Evolutionary conservation across 2,113 vertebrate species (phyloP), one percentile per base, ranked within the genome.

Genomic region (Pteruthius melanotis): DNA sequence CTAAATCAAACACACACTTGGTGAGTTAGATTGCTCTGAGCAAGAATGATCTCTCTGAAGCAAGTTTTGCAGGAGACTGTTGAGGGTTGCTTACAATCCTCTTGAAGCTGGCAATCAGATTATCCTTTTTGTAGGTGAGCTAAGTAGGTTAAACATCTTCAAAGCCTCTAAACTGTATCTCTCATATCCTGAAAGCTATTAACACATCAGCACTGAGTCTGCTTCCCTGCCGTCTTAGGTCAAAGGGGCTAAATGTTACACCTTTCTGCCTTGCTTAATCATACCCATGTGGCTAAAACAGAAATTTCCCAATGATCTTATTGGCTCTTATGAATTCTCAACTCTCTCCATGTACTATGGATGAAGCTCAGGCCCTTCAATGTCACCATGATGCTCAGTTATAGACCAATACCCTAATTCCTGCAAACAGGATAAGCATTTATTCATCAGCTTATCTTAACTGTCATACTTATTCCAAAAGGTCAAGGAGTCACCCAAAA

Each of bases 91-190:
- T 49, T 77, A 56, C n/a, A 83, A 86, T 60, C 87, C 71, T 92
- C 50, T 77, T 47, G 60, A 83, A 83, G 50, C 50, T 87, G 89
- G 26, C 80, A 77, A 83, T 61, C 64, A 86, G 96, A 91, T 95
- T 95, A 91, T 91, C 64, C 63, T 91, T 92, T 89, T 74, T 1
- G 1, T 77, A 86, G 89, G 72, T 96, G 81, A 93, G 76, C 59
- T 92, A 95, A 90, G 87, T 92, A 94, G 89, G 89, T 91, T 96
- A 94, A 89, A 80, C n/a, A 57, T 66, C 80, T 92, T 94, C 54
- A 95, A 61, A 94, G 89, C 77, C 42, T 83, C 64, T 92, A 78
- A 94, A 87, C 37, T 74, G 40, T 71, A 13, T 86, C 80, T 86
- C 71, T 90, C 24, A 6, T 72, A 86, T 94, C 80, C 91, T 94